Evolutionary conservation across 1,140 invertebrate genomes (phyloP).

Genomic region (Apolygus lucorum): DNA sequence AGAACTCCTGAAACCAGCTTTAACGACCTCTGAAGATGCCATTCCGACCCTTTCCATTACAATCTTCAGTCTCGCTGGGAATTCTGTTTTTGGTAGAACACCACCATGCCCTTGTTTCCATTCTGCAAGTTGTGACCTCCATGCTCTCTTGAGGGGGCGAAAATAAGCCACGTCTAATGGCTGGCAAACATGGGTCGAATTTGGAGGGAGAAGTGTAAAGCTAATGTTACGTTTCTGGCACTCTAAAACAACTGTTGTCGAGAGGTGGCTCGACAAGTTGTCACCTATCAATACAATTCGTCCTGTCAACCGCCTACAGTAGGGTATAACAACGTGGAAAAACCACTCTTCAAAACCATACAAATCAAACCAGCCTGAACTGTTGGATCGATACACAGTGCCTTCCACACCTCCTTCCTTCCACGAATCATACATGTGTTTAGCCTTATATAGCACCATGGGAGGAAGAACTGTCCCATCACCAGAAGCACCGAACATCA

Average conservation of each 20-base stretch:
- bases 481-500: constrained; percentile 21
- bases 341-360: background rate
- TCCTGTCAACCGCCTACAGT: background rate
- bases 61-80: too few species aligned
- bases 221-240: background rate
- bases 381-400: background rate
- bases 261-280: background rate
- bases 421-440: constrained; percentile 34
- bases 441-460: constrained; percentile 36
- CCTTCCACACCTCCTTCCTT: constrained; percentile 33
- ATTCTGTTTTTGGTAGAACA: too few species aligned
- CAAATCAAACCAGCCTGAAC: background rate
- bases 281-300: background rate
- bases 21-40: too few species aligned
- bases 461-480: constrained; percentile 21
- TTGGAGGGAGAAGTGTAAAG: background rate
- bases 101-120: too few species aligned
- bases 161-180: background rate
- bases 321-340: background rate
- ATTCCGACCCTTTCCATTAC: too few species aligned
- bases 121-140: too few species aligned
- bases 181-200: background rate
- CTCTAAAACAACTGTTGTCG: background rate
- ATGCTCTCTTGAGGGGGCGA: too few species aligned
- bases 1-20: too few species aligned